A percentile compares a stretch with the other conserved stretches of the same genome.
phyloP scores from a whole-genome alignment of 2,888 invertebrate species.

The Tholera decimalis region DNA sequence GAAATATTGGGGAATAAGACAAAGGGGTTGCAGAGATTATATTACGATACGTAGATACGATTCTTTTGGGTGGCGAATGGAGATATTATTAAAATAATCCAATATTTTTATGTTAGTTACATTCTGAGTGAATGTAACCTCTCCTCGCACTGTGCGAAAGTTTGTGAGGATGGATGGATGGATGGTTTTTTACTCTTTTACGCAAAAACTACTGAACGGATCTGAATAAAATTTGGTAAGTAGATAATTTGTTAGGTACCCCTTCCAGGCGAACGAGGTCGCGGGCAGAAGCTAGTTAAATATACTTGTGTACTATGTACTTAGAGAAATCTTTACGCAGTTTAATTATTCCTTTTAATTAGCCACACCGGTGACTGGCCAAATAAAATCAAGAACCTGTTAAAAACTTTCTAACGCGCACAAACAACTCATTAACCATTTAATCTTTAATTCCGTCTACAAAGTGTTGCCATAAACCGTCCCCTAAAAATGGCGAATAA shows the following conservation, averaged over 20 bases:
- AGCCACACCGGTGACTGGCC: constrained; percentile 19
- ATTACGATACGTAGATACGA: constrained; percentile 4
- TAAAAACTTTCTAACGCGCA: constrained; percentile 85
- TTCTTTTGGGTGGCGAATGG: neutral
- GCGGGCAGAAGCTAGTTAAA: no score
- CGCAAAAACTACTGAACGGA: no score
- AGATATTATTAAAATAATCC: neutral
- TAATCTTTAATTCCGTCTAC: constrained; percentile 86
- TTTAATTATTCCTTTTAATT: constrained; percentile 15
- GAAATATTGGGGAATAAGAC: constrained; percentile 30
- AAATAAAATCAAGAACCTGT: constrained; percentile 69
- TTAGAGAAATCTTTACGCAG: neutral
- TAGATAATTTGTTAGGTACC: no score
- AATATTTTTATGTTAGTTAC: neutral
- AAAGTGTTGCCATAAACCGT: constrained; percentile 84
- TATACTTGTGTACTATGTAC: no score
- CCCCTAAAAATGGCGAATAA: constrained; percentile 86
- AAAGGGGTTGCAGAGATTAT: constrained; percentile 13
- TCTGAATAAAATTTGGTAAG: no score
- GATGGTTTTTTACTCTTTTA: no score
- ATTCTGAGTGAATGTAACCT: no score
- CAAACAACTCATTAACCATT: constrained; percentile 87
- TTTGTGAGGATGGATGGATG: no score
- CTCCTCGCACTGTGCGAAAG: no score
- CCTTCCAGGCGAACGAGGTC: no score